phyloP scores from a whole-genome alignment of 1,140 invertebrate species.

The Polypedilum pembai region DNA sequence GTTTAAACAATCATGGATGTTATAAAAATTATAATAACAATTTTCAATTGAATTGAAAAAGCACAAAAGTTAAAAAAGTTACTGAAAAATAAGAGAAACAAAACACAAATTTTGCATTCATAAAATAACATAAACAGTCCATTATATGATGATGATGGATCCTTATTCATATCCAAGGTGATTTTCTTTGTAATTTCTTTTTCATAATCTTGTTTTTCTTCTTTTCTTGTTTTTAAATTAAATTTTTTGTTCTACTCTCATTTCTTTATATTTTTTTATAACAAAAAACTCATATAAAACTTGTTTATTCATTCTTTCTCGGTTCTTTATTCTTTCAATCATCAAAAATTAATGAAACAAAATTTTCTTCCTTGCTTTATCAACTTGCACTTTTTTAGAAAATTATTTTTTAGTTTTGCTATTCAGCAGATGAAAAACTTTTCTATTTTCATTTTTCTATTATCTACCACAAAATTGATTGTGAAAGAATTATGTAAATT shows the following conservation, averaged over 20 bases:
- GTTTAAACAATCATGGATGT: not conserved
- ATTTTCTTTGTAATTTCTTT: slow-evolving; percentile 13
- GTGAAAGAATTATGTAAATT: not conserved
- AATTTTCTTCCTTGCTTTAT: not conserved
- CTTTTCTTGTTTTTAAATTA: not conserved
- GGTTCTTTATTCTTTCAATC: not conserved
- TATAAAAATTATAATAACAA: not conserved
- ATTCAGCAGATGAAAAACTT: not conserved
- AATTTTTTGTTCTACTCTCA: not conserved
- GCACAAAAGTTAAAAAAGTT: not conserved
- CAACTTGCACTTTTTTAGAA: not conserved
- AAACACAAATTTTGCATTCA: not conserved
- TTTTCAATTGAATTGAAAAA: not conserved
- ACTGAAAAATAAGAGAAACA: not conserved
- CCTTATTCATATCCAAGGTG: slow-evolving; percentile 17
- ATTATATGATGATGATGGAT: slow-evolving; percentile 28
- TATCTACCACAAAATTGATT: not conserved
- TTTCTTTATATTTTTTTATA: not conserved
- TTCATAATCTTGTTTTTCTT: not conserved
- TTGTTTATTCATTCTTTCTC: not conserved
- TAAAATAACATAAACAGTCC: slow-evolving; percentile 24
- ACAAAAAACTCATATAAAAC: slow-evolving; percentile 1
- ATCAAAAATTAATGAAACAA: no score
- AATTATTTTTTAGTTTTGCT: not conserved
- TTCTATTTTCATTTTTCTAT: not conserved